Evolutionary conservation across 2,888 invertebrate genomes (phyloP), one percentile per base, ranked within the genome.

Genomic region (Sinhomidia bicolor): DNA sequence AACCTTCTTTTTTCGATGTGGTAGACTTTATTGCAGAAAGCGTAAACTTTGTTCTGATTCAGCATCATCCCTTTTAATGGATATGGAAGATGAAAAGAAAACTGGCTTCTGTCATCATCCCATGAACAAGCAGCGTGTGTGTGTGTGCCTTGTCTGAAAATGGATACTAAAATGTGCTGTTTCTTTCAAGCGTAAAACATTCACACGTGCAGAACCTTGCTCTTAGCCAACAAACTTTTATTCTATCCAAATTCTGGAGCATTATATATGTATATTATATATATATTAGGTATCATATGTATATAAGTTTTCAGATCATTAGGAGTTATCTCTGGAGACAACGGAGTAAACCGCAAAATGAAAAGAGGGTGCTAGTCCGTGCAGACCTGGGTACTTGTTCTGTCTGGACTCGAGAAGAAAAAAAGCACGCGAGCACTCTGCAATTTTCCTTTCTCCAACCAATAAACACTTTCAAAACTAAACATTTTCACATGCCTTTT

Each of bases 281-380:
- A 10, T 36, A n/a, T n/a, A n/a, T n/a, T n/a, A n/a, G n/a, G n/a
- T n/a, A n/a, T n/a, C n/a, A 54, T 17, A 12, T 17, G 3, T 4
- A 12, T n/a, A 12, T 17, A 44, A 23, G 23, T 44, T 20, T 26
- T 71, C 44, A 71, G 71, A 44, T 71, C 71, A 71, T 71, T 71
- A 71, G 23, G 44, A 71, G 23, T 71, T 71, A 71, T 71, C 41
- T 71, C 41, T 71, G 44, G 41, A 71, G 71, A 23, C 26, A 23
- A 20, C 5, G 10, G 6, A 44, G 23, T 71, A 44, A 36, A 71
- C 71, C 44, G 23, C 44, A 71, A 71, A 71, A 71, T 71, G 71
- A 71, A 71, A 44, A 71, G 65, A 29, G 71, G 71, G 71, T 44
- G 71, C 71, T 71, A 71, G 71, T 14, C 71, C 44, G 71, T 20